Percentiles rank a stretch among this genome's conserved stretches.
phyloP scores from a whole-genome alignment of 1,140 invertebrate species.

The Zelostemma sp. region DNA sequence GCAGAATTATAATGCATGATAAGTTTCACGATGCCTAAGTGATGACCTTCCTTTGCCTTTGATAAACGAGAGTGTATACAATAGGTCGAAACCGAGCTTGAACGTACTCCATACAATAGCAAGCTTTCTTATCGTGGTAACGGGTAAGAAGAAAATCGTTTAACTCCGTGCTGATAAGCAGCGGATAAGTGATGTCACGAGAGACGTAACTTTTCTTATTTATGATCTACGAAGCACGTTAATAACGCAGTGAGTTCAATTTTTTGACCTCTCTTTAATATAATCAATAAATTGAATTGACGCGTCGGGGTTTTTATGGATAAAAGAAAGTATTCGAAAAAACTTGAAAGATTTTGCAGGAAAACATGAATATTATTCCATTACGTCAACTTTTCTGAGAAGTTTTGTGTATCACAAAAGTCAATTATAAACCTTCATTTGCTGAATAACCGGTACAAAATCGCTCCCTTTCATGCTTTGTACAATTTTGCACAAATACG shows the following conservation, averaged over 20 bases:
- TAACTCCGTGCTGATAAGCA: slow-evolving; percentile 2
- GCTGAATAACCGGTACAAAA: no score
- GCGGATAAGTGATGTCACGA: neutral
- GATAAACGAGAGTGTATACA: slow-evolving; percentile 9
- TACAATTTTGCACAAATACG: no score
- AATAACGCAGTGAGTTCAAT: neutral
- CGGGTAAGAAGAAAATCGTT: slow-evolving; percentile 2
- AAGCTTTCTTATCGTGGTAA: neutral
- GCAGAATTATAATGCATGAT: neutral
- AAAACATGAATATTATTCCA: no score
- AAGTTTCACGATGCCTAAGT: neutral
- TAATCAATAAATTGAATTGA: no score
- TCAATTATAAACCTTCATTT: no score
- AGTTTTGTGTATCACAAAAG: no score
- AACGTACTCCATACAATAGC: neutral
- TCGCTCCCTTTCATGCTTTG: no score
- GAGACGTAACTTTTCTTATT: slow-evolving; percentile 1
- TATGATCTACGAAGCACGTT: neutral
- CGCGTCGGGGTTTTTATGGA: no score
- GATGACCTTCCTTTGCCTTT: slow-evolving; percentile 3
- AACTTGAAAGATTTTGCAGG: no score
- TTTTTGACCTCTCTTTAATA: no score
- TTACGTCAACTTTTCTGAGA: no score
- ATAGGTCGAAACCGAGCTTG: slow-evolving; percentile 1
- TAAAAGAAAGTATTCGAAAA: no score